Evolutionary conservation across 2,797 vertebrate species (phyloP).

Genomic region (Synaphobranchus kaupii): DNA sequence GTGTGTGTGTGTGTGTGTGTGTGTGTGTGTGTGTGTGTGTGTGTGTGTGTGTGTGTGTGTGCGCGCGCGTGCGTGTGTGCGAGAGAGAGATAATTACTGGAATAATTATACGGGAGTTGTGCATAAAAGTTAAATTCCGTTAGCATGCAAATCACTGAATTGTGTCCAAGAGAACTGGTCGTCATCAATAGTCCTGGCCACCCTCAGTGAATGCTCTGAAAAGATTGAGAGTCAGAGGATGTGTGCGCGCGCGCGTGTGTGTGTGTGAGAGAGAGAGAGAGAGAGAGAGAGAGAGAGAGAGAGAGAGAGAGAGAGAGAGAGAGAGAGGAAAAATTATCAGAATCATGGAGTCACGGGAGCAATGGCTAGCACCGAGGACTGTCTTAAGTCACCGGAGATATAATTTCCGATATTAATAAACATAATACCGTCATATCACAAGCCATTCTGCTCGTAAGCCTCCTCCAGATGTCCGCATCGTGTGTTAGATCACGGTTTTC

Average conservation of each 20-base stretch:
- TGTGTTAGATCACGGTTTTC: slow-evolving; percentile 26
- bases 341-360: slow-evolving; percentile 36
- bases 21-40: neutral
- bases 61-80: too few relatives aligned
- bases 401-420: slow-evolving; percentile 6
- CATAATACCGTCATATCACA: slow-evolving; percentile 16
- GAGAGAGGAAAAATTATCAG: slow-evolving; percentile 14
- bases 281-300: slow-evolving; percentile 14
- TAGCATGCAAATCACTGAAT: slow-evolving; percentile 23
- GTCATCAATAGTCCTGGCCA: slow-evolving; percentile 23
- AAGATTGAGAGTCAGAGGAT: slow-evolving; percentile 11
- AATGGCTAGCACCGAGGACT: slow-evolving; percentile 12
- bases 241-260: neutral
- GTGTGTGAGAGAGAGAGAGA: neutral
- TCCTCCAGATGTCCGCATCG: slow-evolving; percentile 24
- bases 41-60: neutral
- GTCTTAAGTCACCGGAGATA: slow-evolving; percentile 17
- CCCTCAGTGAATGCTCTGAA: slow-evolving; percentile 13
- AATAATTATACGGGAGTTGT: neutral
- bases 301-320: slow-evolving; percentile 36
- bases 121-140: neutral
- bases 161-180: slow-evolving; percentile 24
- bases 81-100: too few relatives aligned
- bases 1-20: neutral
- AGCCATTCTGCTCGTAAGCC: neutral